Evolutionary conservation across 2,797 vertebrate species (phyloP), one percentile per base, ranked within the genome.

Genomic region (Melanogrammus aeglefinus): DNA sequence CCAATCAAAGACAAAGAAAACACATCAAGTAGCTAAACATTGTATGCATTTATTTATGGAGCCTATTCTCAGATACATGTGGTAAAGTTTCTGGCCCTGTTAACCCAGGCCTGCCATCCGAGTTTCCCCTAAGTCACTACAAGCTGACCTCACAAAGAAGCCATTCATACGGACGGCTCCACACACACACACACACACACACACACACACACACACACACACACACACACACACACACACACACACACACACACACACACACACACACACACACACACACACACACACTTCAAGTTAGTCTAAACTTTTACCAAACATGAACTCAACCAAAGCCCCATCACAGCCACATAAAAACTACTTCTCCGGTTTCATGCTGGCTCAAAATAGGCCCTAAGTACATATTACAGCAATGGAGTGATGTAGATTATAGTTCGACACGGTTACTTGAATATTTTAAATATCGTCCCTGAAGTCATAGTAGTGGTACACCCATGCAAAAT

Each of bases 301-400:
- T 87, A 87, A 90, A 90, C 85, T 88, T 88, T 90, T 82, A 90
- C 88, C 84, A 74, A 88, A 89, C 83, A 80, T 86, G 75, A 89
- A 91, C 88, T 90, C 86, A 89, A 84, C 76, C 85, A 85, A 90
- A 91, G 90, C 90, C 84, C 81, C 77, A 84, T 66, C 73, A 82
- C 87, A 79, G 85, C 88, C 79, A 79, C 90, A 89, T 91, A 91
- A 93, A 88, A 91, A 92, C 88, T 71, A 88, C 78, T 88, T 92
- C 87, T 90, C 88, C 76, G 84, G 88, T 89, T 93, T 90, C 90
- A 85, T 84, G 86, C 81, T 83, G 41, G 76, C 88, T 84, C 75
- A 85, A 90, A 93, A 93, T 93, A 93, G 90, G 78, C 81, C 77
- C 12, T 88, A 92, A 93, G 88, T 92, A 91, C 89, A 93, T 89